Evolutionary conservation across 2,888 invertebrate species (phyloP).

Genomic region (Ischnus inquisitorius): DNA sequence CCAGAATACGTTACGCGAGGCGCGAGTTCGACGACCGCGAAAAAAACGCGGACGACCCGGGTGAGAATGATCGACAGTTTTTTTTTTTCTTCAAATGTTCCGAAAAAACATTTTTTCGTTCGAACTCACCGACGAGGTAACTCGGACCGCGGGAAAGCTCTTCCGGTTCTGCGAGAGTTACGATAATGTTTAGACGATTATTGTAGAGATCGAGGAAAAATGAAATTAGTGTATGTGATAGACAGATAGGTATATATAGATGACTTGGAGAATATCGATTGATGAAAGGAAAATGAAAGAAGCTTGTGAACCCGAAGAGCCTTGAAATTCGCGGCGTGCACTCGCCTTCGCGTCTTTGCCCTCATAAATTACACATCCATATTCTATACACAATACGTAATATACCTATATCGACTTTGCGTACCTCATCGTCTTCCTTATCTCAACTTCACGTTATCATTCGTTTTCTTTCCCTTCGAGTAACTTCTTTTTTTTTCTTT

Average conservation of each 20-base stretch:
- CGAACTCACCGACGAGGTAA: constrained; percentile 51
- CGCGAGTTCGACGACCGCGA: constrained; percentile 57
- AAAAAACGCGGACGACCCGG: constrained; percentile 31
- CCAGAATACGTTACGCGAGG: constrained; percentile 32
- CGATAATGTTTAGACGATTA: constrained; percentile 6
- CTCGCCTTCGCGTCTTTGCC: constrained; percentile 60
- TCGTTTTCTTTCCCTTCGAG: constrained; percentile 56
- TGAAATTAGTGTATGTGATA: neutral
- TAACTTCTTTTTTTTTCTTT: constrained; percentile 31
- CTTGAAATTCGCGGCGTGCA: constrained; percentile 54
- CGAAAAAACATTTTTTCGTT: constrained; percentile 26
- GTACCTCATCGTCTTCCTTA: constrained; percentile 39
- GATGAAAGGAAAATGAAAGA: constrained; percentile 8
- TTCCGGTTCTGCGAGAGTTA: constrained; percentile 55
- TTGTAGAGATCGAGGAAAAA: constrained; percentile 18
- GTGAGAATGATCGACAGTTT: constrained; percentile 44
- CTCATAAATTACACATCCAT: constrained; percentile 68
- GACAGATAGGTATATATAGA: neutral
- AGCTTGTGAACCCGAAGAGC: constrained; percentile 54
- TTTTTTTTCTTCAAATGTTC: constrained; percentile 5
- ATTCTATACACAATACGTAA: constrained; percentile 68
- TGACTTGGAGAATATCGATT: neutral
- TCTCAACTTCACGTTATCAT: constrained; percentile 43
- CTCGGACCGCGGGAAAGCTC: constrained; percentile 47
- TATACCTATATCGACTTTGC: constrained; percentile 66